Base-by-base conservation (phyloP, 1,140 invertebrate species). In the Prorops nasuta region DNA sequence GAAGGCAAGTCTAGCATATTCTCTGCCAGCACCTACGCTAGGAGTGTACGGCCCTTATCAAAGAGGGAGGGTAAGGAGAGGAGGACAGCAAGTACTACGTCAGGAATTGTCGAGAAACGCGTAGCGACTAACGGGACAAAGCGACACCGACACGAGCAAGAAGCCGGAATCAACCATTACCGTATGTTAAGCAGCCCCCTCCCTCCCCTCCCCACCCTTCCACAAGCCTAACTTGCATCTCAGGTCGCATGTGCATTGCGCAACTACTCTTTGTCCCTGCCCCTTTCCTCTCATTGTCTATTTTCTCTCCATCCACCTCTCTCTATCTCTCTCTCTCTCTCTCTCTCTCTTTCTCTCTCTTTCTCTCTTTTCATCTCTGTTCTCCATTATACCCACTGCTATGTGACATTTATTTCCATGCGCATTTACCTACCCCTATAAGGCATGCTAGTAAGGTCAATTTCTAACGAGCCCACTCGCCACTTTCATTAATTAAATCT, bases 171-270 rank as follows among this genome's bases (percentile, higher is more conserved):
- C 45, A 24, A 53, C 37, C 38, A 54, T 54, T 60, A 58, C 32
- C 39, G 51, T 58, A 56, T 55, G 56, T 59, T 59, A 53, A 60
- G 22, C 41, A 56, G 49, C 53, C 44, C 49, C 49, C 48, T 53
- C 36, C 56, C 28, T n/a, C 31, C 28, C 22, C 19, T 40, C 19
- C 24, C 4, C 24, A 4, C 10, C 24, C 24, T 28, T 10, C 24
- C 24, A 6, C 24, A 10, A 6, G 24, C 24, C 4, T 28, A 28
- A 10, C 24, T 4, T 6, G 24, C 10, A 28, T 10, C 24, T 28
- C 24, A 10, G 24, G 24, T 6, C 24, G 24, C n/a, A n/a, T n/a
- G n/a, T n/a, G n/a, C n/a, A n/a, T n/a, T n/a, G n/a, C n/a, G n/a
- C n/a, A n/a, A n/a, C n/a, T n/a, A n/a, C n/a, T 28, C 10, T 4